Evolutionary conservation across 2,113 vertebrate genomes (phyloP).

Genomic region (Prolemur simus): DNA sequence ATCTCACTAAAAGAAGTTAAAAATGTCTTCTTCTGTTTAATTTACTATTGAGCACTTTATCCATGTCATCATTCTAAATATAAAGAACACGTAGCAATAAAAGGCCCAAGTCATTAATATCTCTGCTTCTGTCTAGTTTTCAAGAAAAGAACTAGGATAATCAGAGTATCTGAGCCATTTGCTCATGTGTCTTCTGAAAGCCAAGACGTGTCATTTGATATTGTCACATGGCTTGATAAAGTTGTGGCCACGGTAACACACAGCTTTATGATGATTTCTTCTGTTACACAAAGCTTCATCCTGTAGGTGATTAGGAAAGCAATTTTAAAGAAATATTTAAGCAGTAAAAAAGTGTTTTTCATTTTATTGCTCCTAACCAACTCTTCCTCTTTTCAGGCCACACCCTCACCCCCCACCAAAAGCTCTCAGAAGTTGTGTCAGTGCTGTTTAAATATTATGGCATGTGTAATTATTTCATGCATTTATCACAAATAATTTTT

Average conservation of each 20-base stretch:
- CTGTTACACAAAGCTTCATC: background rate
- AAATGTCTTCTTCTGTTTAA: background rate
- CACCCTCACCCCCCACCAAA: background rate
- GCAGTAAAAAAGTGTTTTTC: background rate
- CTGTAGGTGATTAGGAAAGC: background rate
- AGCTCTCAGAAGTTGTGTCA: background rate
- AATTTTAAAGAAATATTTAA: background rate
- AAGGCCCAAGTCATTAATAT: background rate
- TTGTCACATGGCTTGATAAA: background rate
- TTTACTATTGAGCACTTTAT: background rate
- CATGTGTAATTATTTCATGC: background rate
- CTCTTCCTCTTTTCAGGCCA: conserved; percentile 27
- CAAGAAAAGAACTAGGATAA: background rate
- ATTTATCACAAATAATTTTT: background rate
- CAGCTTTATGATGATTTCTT: background rate
- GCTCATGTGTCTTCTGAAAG: background rate
- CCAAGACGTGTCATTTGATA: background rate
- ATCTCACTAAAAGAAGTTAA: background rate
- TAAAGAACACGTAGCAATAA: background rate
- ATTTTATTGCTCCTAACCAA: background rate
- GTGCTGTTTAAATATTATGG: background rate
- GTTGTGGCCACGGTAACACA: background rate
- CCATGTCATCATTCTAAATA: background rate
- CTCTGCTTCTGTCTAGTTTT: background rate
- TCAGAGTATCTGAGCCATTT: background rate